phyloP scores from a whole-genome alignment of 2,113 vertebrate species.

The Zosterops lateralis region DNA sequence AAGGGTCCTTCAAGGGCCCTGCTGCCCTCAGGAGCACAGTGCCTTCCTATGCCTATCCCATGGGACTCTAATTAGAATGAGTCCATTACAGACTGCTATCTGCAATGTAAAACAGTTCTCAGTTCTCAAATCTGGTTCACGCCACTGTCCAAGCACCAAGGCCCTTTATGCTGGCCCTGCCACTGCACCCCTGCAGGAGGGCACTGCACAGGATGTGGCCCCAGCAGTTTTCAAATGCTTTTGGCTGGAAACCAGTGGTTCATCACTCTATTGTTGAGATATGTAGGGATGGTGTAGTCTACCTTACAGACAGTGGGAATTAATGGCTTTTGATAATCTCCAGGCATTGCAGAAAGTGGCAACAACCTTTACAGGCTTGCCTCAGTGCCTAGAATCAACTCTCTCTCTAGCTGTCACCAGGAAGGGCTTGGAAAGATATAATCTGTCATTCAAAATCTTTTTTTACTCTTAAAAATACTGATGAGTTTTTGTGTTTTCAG shows the following conservation, averaged over 20 bases:
- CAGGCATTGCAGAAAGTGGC: background rate
- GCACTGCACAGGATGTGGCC: background rate
- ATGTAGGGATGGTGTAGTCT: background rate
- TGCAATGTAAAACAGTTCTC: background rate
- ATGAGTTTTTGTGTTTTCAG: background rate
- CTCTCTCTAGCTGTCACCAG: background rate
- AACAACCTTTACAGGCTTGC: background rate
- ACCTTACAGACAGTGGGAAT: background rate
- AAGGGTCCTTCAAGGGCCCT: background rate
- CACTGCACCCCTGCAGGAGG: accelerated
- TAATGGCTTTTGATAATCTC: background rate
- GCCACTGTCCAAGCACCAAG: background rate
- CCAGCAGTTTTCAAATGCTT: background rate
- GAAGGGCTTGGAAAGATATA: background rate
- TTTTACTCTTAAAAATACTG: background rate
- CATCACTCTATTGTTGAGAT: background rate
- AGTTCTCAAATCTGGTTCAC: background rate
- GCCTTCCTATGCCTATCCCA: background rate
- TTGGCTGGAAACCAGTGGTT: background rate
- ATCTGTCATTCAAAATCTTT: background rate
- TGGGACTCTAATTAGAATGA: background rate
- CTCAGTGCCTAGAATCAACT: background rate
- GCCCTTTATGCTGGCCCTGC: background rate
- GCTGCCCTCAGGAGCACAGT: background rate
- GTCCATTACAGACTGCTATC: background rate